These are phyloP conservation scores for Charanyca ferruginea DNA, from an alignment of 2,888 invertebrate species.

Conservation along the genomic window DNA sequence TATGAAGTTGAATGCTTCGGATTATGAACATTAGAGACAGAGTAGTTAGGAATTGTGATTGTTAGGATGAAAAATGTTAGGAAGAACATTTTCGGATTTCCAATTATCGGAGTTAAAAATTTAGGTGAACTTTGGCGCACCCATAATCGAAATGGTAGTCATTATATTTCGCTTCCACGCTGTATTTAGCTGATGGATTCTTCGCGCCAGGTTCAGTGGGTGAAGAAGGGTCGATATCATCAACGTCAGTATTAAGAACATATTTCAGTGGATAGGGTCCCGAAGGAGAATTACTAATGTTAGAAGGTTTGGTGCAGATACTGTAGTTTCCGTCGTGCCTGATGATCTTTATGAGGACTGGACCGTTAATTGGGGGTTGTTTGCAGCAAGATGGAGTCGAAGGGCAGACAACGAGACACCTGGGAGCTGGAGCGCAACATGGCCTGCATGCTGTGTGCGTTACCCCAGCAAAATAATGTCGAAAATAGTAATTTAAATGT, in stretches of 20 bases:
- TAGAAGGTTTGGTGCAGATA: slow-evolving; percentile 84
- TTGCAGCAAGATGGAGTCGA: slow-evolving; percentile 74
- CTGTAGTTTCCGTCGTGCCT: slow-evolving; percentile 84
- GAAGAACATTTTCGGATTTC: too few species aligned
- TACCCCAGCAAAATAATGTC: too few species aligned
- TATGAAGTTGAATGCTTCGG: too few species aligned
- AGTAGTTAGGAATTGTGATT: too few species aligned
- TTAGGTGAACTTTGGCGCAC: too few species aligned
- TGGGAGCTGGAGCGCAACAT: slow-evolving; percentile 70
- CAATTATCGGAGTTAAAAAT: too few species aligned
- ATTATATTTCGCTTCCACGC: slow-evolving; percentile 86
- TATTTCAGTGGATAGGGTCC: slow-evolving; percentile 86
- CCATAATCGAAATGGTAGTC: slow-evolving; percentile 87
- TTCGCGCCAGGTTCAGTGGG: slow-evolving; percentile 24
- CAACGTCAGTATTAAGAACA: slow-evolving; percentile 77
- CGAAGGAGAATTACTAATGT: slow-evolving; percentile 82
- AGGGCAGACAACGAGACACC: slow-evolving; percentile 73
- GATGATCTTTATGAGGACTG: slow-evolving; percentile 80
- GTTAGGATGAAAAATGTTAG: too few species aligned
- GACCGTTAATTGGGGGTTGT: slow-evolving; percentile 63
- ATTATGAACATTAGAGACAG: too few species aligned
- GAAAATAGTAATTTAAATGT: too few species aligned
- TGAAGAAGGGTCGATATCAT: slow-evolving; percentile 51
- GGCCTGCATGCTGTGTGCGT: too few species aligned
- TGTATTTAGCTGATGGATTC: slow-evolving; percentile 72